Evolutionary conservation across 2,888 invertebrate species (phyloP).

Genomic region (Scaptomyza cyrtandrae): DNA sequence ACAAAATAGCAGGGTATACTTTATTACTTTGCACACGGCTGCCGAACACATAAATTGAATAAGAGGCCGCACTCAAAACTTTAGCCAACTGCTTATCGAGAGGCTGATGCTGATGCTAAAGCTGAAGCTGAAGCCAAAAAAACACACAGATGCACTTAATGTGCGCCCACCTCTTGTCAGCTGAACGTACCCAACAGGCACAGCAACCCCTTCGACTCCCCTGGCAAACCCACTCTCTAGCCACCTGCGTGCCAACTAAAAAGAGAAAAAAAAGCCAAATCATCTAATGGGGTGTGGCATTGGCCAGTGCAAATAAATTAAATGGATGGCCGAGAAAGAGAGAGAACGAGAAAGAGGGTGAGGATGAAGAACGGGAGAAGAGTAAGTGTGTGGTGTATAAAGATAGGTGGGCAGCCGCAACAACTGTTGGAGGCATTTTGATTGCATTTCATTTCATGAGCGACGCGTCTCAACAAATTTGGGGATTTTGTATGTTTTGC

Average conservation of each 20-base stretch:
- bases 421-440: slow-evolving; percentile 60
- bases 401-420: slow-evolving; percentile 4
- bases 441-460: slow-evolving; percentile 72
- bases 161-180: slow-evolving; percentile 45
- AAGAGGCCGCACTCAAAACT: slow-evolving; percentile 52
- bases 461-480: slow-evolving; percentile 42
- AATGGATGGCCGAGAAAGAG: slow-evolving; percentile 63
- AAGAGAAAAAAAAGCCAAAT: neutral
- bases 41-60: slow-evolving; percentile 73
- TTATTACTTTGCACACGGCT: slow-evolving; percentile 47
- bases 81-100: slow-evolving; percentile 58
- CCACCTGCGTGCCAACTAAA: slow-evolving; percentile 6
- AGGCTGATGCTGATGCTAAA: slow-evolving; percentile 21
- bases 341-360: slow-evolving; percentile 3
- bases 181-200: neutral
- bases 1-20: slow-evolving; percentile 31
- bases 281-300: slow-evolving; percentile 74
- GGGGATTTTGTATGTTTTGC: slow-evolving; percentile 70
- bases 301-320: slow-evolving; percentile 77
- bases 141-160: slow-evolving; percentile 63
- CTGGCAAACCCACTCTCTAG: neutral
- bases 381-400: neutral
- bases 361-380: neutral
- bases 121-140: slow-evolving; percentile 26
- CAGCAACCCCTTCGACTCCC: neutral